Conservation (phyloP, 2,888 invertebrate genomes). For the Agonopterix heracliana region DNA sequence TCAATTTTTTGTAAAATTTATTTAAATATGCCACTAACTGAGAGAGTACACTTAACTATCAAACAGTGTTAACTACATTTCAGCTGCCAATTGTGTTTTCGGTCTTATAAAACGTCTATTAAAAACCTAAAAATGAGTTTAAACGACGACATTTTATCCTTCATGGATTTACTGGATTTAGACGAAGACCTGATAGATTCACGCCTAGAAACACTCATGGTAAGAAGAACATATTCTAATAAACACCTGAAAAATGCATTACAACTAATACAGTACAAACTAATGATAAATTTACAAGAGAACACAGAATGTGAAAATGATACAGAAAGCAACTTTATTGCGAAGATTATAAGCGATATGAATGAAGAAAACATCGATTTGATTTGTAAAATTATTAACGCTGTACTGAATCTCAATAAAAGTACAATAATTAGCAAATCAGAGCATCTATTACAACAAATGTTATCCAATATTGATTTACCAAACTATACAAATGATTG, state of each 20-base stretch:
- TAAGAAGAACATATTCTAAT: slow-evolving; percentile 30
- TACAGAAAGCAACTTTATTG: slow-evolving; percentile 46
- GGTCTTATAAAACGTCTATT: too few relatives aligned
- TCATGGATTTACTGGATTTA: slow-evolving; percentile 59
- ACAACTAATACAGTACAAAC: slow-evolving; percentile 58
- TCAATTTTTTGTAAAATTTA: too few relatives aligned
- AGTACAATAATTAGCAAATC: slow-evolving; percentile 43
- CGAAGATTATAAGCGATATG: slow-evolving; percentile 36
- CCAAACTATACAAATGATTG: slow-evolving; percentile 1
- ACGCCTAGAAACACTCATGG: slow-evolving; percentile 49
- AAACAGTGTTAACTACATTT: too few relatives aligned
- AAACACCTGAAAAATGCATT: slow-evolving; percentile 46
- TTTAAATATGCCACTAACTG: too few relatives aligned
- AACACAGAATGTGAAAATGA: slow-evolving; percentile 54
- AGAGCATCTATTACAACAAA: slow-evolving; percentile 65
- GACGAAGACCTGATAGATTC: slow-evolving; percentile 58
- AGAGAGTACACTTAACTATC: too few relatives aligned
- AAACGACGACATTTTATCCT: slow-evolving; percentile 35
- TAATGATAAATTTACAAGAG: slow-evolving; percentile 53
- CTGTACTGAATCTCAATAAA: slow-evolving; percentile 42
- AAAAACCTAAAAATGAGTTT: slow-evolving; percentile 22
- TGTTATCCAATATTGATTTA: slow-evolving; percentile 38
- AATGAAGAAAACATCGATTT: slow-evolving; percentile 36
- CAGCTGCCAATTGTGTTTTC: too few relatives aligned
- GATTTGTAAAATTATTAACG: slow-evolving; percentile 45